A percentile compares a stretch with the other conserved stretches of the same genome.
Conservation (phyloP, 2,797 vertebrate genomes). For the Petrocephalus sullivani region DNA sequence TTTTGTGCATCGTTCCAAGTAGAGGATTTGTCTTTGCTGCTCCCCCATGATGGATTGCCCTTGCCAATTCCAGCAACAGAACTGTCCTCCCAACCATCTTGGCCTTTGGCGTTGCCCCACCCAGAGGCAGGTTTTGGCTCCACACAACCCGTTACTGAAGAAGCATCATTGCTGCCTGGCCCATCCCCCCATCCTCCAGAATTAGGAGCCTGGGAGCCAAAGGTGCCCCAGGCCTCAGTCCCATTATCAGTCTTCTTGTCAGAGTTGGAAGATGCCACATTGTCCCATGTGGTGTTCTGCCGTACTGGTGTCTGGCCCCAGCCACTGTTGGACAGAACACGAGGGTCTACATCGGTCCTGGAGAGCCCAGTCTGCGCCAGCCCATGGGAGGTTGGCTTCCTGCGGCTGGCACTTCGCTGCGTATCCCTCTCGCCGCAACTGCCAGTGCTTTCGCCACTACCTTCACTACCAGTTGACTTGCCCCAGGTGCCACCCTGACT, state of each 20-base stretch:
- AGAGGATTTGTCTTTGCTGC: slow-evolving; percentile 77
- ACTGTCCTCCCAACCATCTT: slow-evolving; percentile 82
- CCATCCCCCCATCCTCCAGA: slow-evolving; percentile 69
- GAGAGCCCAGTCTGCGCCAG: slow-evolving; percentile 75
- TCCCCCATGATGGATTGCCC: slow-evolving; percentile 79
- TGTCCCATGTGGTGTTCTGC: slow-evolving; percentile 97
- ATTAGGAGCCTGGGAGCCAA: slow-evolving; percentile 70
- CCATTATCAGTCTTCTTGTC: slow-evolving; percentile 82
- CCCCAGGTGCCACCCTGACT: slow-evolving; percentile 75
- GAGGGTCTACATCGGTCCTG: slow-evolving; percentile 89
- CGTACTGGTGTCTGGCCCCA: slow-evolving; percentile 98
- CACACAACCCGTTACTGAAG: slow-evolving; percentile 73
- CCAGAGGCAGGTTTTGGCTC: slow-evolving; percentile 72
- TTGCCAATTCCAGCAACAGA: slow-evolving; percentile 70
- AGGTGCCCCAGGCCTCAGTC: slow-evolving; percentile 75
- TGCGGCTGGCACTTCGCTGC: slow-evolving; percentile 54
- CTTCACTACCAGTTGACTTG: slow-evolving; percentile 78
- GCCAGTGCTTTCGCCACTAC: slow-evolving; percentile 72
- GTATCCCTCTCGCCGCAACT: slow-evolving; percentile 66
- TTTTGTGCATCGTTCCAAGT: slow-evolving; percentile 84
- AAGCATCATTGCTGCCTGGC: slow-evolving; percentile 61
- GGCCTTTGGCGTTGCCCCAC: slow-evolving; percentile 89
- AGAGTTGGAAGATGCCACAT: slow-evolving; percentile 64
- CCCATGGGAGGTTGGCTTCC: slow-evolving; percentile 66
- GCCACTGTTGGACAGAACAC: slow-evolving; percentile 94